Evolutionary conservation across 2,888 invertebrate species (phyloP).

Genomic region (Cremastinae sp.): DNA sequence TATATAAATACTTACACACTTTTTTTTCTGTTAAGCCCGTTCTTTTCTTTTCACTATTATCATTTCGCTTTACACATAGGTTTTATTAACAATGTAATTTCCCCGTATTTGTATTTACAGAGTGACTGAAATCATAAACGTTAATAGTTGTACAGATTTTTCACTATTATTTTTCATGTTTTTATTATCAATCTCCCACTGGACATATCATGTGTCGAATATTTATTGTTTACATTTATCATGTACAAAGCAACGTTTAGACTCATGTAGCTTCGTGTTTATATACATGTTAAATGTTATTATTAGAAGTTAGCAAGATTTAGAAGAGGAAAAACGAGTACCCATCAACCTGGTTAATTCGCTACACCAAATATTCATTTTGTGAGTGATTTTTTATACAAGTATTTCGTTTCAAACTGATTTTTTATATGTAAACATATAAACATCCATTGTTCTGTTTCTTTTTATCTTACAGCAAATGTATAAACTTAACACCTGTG

Average conservation of each 20-base stretch:
- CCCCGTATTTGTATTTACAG: conserved; percentile 52
- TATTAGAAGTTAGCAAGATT: conserved; percentile 38
- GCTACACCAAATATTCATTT: conserved; percentile 58
- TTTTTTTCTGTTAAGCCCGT: conserved; percentile 19
- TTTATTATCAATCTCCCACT: conserved; percentile 52
- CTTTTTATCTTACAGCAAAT: conserved; percentile 49
- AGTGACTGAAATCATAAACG: conserved; percentile 49
- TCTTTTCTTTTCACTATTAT: conserved; percentile 38
- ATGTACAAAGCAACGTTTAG: conserved; percentile 63
- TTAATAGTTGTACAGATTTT: conserved; percentile 54
- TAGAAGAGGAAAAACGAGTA: conserved; percentile 41
- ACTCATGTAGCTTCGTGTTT: conserved; percentile 17
- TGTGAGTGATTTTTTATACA: conserved; percentile 47
- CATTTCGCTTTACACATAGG: conserved; percentile 49
- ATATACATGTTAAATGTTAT: conserved; percentile 23
- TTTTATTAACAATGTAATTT: conserved; percentile 36
- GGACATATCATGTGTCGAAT: conserved; percentile 42
- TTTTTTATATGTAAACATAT: conserved; percentile 2
- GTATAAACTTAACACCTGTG: conserved; percentile 56
- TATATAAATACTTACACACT: conserved; percentile 9
- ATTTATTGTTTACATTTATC: conserved; percentile 66
- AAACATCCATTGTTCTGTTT: conserved; percentile 11
- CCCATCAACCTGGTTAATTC: conserved; percentile 57
- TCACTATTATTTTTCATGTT: conserved; percentile 11
- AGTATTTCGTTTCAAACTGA: conserved; percentile 22